These are phyloP conservation scores for Cephus sareptanus DNA, from an alignment of 2,888 invertebrate species.

Conservation along the genomic window DNA sequence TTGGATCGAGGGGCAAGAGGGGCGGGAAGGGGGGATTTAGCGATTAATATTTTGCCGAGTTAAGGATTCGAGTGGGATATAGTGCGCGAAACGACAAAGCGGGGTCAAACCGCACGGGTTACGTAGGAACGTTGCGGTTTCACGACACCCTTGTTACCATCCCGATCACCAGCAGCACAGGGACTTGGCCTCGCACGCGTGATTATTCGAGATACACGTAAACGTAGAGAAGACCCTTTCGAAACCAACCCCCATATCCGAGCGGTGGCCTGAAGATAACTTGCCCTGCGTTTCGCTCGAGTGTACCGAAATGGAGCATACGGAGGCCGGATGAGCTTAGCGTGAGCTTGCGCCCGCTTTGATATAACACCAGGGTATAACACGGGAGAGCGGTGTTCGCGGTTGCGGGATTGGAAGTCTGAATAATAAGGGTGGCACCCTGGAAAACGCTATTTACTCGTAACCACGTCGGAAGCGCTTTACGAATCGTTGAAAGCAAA, in stretches of 20 bases:
- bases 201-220: conserved; percentile 46
- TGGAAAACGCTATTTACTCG: neutral
- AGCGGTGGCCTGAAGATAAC: neutral
- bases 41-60: neutral
- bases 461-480: neutral
- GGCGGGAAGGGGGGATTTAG: neutral
- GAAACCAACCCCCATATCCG: conserved; percentile 1
- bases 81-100: conserved; percentile 12
- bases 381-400: neutral
- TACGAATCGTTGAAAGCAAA: neutral
- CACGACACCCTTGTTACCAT: conserved; percentile 45
- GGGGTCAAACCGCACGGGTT: conserved; percentile 12
- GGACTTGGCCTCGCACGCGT: conserved; percentile 20
- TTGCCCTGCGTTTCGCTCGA: neutral
- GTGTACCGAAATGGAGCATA: neutral
- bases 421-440: neutral
- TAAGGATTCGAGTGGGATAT: conserved; percentile 7
- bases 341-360: neutral
- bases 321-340: conserved; percentile 1
- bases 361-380: neutral
- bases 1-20: neutral
- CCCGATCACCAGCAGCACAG: conserved; percentile 12
- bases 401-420: neutral
- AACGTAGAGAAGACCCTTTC: conserved; percentile 28
- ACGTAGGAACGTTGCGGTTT: conserved; percentile 35